A percentile compares a stretch with the other conserved stretches of the same genome.
Evolutionary conservation across 1,140 invertebrate species (phyloP).

Genomic region (Armadillidium nasatum): DNA sequence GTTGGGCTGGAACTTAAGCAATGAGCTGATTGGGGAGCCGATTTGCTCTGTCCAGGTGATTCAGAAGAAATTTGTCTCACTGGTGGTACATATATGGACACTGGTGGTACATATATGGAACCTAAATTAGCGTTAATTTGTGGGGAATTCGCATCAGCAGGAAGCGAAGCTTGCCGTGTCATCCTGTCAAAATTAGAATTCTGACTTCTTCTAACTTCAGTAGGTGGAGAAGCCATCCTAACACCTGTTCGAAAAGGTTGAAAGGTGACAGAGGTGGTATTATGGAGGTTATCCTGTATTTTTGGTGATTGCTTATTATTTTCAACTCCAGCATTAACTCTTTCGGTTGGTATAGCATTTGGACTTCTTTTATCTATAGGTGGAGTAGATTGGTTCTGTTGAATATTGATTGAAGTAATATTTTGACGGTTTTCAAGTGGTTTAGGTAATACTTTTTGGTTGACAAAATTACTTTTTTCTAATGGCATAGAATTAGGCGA

Average conservation of each 20-base stretch:
- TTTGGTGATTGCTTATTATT: too few species aligned
- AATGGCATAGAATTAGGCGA: too few species aligned
- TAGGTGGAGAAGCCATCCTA: slow-evolving; percentile 28
- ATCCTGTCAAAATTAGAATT: slow-evolving; percentile 4
- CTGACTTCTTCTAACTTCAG: not conserved
- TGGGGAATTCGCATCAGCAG: slow-evolving; percentile 30
- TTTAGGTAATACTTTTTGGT: too few species aligned
- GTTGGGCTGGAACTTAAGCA: slow-evolving; percentile 29
- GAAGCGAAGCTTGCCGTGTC: slow-evolving; percentile 34
- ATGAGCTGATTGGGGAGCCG: not conserved
- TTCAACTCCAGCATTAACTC: too few species aligned
- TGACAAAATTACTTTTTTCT: too few species aligned
- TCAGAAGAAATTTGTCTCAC: slow-evolving; percentile 13
- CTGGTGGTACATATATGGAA: slow-evolving; percentile 48
- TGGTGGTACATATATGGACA: slow-evolving; percentile 48
- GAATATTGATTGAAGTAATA: too few species aligned
- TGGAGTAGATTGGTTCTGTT: too few species aligned
- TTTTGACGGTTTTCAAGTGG: too few species aligned
- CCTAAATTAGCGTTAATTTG: slow-evolving; percentile 45
- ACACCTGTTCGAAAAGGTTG: slow-evolving; percentile 17
- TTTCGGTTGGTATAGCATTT: too few species aligned
- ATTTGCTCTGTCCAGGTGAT: not conserved
- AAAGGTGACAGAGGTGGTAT: not conserved
- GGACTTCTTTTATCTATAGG: too few species aligned
- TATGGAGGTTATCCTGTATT: too few species aligned